Evolutionary conservation across 2,797 vertebrate species (phyloP), one percentile per base, ranked within the genome.

Genomic region (Acropternis orthonyx): DNA sequence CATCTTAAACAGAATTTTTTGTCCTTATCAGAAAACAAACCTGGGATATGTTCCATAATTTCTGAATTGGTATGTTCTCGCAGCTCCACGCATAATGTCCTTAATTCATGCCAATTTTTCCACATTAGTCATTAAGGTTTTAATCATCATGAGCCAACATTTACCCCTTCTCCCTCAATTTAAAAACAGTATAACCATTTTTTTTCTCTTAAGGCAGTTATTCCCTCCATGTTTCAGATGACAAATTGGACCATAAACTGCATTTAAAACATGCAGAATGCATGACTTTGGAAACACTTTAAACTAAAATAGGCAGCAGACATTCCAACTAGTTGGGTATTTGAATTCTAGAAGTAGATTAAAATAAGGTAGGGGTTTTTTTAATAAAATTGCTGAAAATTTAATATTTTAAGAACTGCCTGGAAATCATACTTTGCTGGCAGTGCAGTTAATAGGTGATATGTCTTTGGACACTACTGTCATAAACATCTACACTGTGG

Each of bases 211-310:
- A 84, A 86, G 66, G 21, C 32, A 96, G 89, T 92, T 75, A 88
- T 91, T 66, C 36, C 15, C 32, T 78, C 51, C 24, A 34, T 82
- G 56, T 94, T 91, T 91, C 89, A 85, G 32, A 61, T 54, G 58
- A 94, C 24, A 95, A 88, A 88, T 67, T 85, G 32, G 68, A 22
- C 39, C 67, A 91, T 87, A 87, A 93, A 86, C 95, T 91, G 37
- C 88, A 90, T 89, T 95, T 92, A 93, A 95, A 94, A 82, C 36
- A 36, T 19, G 51, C 22, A 85, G 93, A 81, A 68, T 43, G 67
- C 24, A 69, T 67, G 89, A 79, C 44, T 91, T 93, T 73, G 51
- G 52, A 95, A 85, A 78, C 10, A 32, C 83, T 79, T 91, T 36
- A 80, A 94, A 94, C 87, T 89, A 91, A 93, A 96, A 88, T 55